Evolutionary conservation across 2,888 invertebrate species (phyloP).

Genomic region (Lycia hirtaria): DNA sequence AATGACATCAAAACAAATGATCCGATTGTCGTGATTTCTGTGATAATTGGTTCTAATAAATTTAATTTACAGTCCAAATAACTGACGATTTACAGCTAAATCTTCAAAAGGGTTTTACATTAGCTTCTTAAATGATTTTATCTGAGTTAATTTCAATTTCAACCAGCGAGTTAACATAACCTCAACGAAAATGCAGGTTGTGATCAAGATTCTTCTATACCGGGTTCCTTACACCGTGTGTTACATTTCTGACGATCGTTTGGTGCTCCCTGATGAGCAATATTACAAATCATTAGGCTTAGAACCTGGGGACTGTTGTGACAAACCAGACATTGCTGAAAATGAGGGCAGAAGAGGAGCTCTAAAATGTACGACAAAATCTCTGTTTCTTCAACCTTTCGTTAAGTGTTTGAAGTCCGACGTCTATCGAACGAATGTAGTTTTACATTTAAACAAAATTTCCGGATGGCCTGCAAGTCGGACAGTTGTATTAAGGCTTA

Average conservation of each 20-base stretch:
- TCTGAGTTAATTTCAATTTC: neutral
- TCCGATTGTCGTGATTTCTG: neutral
- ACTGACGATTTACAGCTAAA: neutral
- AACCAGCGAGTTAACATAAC: conserved; percentile 35
- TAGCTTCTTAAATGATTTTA: neutral
- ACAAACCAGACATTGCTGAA: conserved; percentile 46
- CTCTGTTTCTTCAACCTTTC: conserved; percentile 70
- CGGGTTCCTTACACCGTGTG: conserved; percentile 64
- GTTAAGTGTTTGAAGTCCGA: conserved; percentile 66
- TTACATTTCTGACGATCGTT: conserved; percentile 60
- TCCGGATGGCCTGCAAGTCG: conserved; percentile 55
- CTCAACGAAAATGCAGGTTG: conserved; percentile 61
- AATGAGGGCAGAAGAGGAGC: conserved; percentile 43
- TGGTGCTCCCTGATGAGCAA: conserved; percentile 57
- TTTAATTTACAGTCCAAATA: neutral
- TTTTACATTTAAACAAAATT: conserved; percentile 58
- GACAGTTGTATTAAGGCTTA: conserved; percentile 71
- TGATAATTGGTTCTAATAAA: neutral
- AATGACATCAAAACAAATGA: no score
- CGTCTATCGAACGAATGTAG: conserved; percentile 64
- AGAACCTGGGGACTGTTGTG: conserved; percentile 52
- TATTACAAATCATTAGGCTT: conserved; percentile 62
- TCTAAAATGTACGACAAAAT: conserved; percentile 55
- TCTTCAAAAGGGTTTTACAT: neutral
- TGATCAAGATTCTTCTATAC: conserved; percentile 64